These are phyloP conservation scores for Drosophila bifasciata DNA, from an alignment of 1,140 invertebrate species.

Conservation along the genomic window DNA sequence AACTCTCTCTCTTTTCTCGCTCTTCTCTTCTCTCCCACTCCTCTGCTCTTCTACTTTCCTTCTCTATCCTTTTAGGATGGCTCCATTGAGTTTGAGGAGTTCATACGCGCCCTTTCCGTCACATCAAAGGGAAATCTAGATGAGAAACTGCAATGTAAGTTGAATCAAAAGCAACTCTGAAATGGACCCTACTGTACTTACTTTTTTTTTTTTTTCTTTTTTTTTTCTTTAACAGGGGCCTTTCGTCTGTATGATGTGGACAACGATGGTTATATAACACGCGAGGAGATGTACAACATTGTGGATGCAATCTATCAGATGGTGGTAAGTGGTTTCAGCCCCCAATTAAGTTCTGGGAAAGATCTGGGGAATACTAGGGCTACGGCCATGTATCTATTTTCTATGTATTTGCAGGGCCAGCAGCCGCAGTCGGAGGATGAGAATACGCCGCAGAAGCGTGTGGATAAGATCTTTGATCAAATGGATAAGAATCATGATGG, in stretches of 20 bases:
- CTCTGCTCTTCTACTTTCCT: constrained; percentile 9
- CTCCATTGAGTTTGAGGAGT: constrained; percentile 98
- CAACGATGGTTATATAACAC: constrained; percentile 98
- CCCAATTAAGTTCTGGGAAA: too few species aligned
- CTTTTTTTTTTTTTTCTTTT: too few species aligned
- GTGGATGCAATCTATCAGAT: constrained; percentile 99
- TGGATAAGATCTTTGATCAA: constrained; percentile 98
- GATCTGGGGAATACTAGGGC: background rate
- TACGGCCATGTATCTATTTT: background rate
- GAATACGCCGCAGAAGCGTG: constrained; percentile 97
- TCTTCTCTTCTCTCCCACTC: background rate
- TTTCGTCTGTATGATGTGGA: constrained; percentile 98
- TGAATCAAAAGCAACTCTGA: background rate
- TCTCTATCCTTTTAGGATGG: constrained; percentile 90
- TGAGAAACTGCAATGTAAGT: constrained; percentile 98
- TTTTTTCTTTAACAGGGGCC: constrained; percentile 89
- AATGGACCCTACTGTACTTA: too few species aligned
- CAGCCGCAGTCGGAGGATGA: constrained; percentile 95
- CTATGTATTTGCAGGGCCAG: constrained; percentile 88
- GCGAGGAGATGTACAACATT: constrained; percentile 99
- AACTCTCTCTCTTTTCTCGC: constrained; percentile 6
- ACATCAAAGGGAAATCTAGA: constrained; percentile 98
- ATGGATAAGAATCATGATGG: constrained; percentile 99
- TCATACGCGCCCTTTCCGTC: constrained; percentile 96
- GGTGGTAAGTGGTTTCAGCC: constrained; percentile 90